Conservation (phyloP, 1,140 invertebrate genomes). For the Dermatophagoides farinae region DNA sequence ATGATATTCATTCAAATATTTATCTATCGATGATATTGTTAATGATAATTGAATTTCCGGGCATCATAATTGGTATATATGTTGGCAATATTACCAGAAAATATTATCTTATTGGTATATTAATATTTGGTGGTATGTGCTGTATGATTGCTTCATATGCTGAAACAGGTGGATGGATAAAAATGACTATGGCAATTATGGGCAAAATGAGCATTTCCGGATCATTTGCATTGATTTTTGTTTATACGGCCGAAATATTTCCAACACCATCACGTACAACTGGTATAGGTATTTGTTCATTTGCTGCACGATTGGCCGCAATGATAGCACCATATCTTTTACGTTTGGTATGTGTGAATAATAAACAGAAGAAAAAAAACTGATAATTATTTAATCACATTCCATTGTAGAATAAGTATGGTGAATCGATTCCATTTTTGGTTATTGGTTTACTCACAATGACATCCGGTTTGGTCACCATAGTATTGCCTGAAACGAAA, state of each 20-base stretch:
- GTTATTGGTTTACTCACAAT: constrained; percentile 62
- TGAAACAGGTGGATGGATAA: constrained; percentile 21
- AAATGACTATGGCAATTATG: constrained; percentile 37
- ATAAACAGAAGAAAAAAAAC: too few relatives aligned
- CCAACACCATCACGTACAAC: constrained; percentile 28
- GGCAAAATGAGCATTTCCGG: constrained; percentile 47
- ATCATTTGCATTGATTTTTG: constrained; percentile 25
- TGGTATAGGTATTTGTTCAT: constrained; percentile 25
- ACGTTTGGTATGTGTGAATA: constrained; percentile 21
- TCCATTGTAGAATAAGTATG: constrained; percentile 30
- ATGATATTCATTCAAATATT: constrained; percentile 21
- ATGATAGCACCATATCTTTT: constrained; percentile 25
- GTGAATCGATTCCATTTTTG: constrained; percentile 46
- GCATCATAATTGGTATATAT: constrained; percentile 25
- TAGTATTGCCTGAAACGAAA: constrained; percentile 63
- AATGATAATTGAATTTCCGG: constrained; percentile 45
- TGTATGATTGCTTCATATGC: constrained; percentile 26
- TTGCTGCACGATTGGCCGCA: constrained; percentile 24
- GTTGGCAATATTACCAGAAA: constrained; percentile 38
- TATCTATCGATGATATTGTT: constrained; percentile 48
- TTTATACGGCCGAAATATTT: constrained; percentile 29
- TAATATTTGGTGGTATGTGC: constrained; percentile 34
- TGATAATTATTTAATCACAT: too few relatives aligned
- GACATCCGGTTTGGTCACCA: constrained; percentile 50
- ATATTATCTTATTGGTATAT: constrained; percentile 28